phyloP scores from a whole-genome alignment of 1,140 invertebrate genomes.

The Pentalonia nigronervosa region DNA sequence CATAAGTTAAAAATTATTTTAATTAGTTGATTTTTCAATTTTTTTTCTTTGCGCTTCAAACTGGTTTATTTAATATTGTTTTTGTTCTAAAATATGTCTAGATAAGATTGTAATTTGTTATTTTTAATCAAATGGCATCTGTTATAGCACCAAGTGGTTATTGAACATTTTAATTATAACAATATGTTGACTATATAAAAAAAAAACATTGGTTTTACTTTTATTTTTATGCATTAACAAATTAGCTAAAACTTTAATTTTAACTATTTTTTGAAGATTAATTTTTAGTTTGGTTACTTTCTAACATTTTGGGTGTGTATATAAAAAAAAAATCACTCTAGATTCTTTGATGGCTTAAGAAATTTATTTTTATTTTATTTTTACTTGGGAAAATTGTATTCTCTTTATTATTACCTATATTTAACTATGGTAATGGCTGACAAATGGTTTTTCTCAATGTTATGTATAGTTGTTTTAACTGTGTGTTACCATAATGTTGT shows the following conservation, averaged over 20 bases:
- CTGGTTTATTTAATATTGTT: no score
- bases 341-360: not conserved
- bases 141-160: not conserved
- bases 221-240: not conserved
- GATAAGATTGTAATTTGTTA: not conserved
- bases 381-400: not conserved
- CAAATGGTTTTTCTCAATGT: not conserved
- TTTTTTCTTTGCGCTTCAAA: no score
- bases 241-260: not conserved
- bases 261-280: not conserved
- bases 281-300: not conserved
- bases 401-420: not conserved
- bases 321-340: not conserved
- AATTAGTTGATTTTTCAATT: no score
- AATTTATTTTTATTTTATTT: not conserved
- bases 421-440: not conserved
- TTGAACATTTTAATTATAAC: not conserved
- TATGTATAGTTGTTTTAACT: not conserved
- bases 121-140: not conserved
- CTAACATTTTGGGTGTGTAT: not conserved
- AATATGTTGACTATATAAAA: not conserved
- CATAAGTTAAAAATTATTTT: no score
- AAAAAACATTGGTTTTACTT: not conserved
- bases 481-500: slow-evolving; percentile 49
- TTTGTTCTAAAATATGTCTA: no score